A percentile compares a stretch with the other conserved stretches of the same genome.
phyloP scores from a whole-genome alignment of 1,140 invertebrate species.

The Drosophila lacteicornis region DNA sequence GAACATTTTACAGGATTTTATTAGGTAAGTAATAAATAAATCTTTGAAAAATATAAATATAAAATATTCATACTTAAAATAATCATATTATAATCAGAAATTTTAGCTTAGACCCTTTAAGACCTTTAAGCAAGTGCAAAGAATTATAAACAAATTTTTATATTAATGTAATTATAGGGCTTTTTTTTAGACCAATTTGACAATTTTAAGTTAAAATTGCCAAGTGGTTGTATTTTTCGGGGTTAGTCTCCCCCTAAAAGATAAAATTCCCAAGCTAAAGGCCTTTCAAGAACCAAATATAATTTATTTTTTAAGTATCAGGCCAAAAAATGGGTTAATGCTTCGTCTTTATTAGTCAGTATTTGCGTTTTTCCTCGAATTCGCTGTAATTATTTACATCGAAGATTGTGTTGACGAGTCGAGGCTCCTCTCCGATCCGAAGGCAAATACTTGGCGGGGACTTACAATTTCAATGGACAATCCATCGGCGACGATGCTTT shows the following conservation, averaged over 20 bases:
- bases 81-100: too few relatives aligned
- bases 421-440: constrained; percentile 3
- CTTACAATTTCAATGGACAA: constrained; percentile 48
- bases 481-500: constrained; percentile 30
- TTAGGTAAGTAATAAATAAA: too few relatives aligned
- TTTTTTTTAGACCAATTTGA: too few relatives aligned
- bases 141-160: background rate
- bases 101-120: background rate
- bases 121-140: too few relatives aligned
- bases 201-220: background rate
- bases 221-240: too few relatives aligned
- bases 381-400: constrained; percentile 74
- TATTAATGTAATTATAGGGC: too few relatives aligned
- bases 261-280: too few relatives aligned
- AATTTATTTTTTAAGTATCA: background rate
- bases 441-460: constrained; percentile 39
- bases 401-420: constrained; percentile 53
- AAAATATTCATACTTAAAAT: too few relatives aligned
- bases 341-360: constrained; percentile 57
- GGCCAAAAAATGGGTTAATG: background rate
- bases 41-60: too few relatives aligned
- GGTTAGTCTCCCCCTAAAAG: too few relatives aligned
- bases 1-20: too few relatives aligned
- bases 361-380: constrained; percentile 58
- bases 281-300: background rate